Evolutionary conservation across 1,140 invertebrate species (phyloP).

Genomic region (Phocides pigmalion): DNA sequence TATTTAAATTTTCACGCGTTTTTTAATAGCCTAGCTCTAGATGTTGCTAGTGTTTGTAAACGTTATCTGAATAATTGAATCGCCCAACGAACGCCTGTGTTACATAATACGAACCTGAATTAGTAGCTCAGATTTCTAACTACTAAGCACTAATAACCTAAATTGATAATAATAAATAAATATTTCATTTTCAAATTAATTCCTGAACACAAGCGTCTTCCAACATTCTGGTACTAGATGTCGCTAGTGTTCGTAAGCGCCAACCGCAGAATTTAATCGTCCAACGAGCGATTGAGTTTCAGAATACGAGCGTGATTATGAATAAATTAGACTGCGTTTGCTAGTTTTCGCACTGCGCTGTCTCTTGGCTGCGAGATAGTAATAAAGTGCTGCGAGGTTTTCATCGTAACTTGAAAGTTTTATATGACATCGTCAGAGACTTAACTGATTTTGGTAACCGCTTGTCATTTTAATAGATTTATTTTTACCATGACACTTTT

Average conservation of each 20-base stretch:
- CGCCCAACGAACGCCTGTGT: slow-evolving; percentile 33
- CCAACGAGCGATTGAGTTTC: slow-evolving; percentile 38
- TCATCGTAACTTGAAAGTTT: slow-evolving; percentile 3
- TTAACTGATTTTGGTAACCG: not conserved
- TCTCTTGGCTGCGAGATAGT: slow-evolving; percentile 8
- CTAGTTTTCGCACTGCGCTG: slow-evolving; percentile 23
- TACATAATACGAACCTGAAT: slow-evolving; percentile 46
- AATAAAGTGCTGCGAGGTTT: slow-evolving; percentile 11
- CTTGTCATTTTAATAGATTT: no score
- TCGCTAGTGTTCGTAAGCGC: slow-evolving; percentile 26
- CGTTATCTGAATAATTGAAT: slow-evolving; percentile 6
- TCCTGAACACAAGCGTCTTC: not conserved
- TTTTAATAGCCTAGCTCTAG: not conserved
- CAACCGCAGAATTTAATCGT: slow-evolving; percentile 15
- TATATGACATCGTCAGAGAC: not conserved
- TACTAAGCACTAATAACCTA: no score
- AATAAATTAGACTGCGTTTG: slow-evolving; percentile 39
- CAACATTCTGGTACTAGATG: slow-evolving; percentile 7
- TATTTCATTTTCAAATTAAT: no score
- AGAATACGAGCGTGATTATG: slow-evolving; percentile 45
- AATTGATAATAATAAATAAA: no score
- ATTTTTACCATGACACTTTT: no score
- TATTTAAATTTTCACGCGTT: not conserved
- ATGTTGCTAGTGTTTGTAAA: slow-evolving; percentile 28
- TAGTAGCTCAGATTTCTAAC: no score